Base-by-base conservation (phyloP, 2,888 invertebrate genomes). In the Drosophila lacicola region DNA sequence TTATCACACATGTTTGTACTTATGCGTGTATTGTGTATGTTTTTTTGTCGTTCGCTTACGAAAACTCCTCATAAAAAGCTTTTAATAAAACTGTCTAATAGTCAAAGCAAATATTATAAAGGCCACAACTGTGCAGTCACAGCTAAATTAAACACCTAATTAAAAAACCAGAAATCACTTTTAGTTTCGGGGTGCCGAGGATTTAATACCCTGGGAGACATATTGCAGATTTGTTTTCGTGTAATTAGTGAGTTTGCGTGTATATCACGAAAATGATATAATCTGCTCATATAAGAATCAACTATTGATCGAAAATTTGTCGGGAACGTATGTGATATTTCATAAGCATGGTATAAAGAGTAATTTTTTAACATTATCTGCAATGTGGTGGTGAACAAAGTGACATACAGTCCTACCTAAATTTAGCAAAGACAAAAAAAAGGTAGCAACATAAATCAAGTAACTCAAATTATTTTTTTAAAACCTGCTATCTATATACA, bases 71-170 rank as follows among this genome's bases (percentile, higher is more conserved):
- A 82, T 65, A 65, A 76, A 73, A 50, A 65, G 54, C 58, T 56
- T 72, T 78, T 75, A 70, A 75, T 75, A 57, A 73, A 78, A 61
- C 17, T 66, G 53, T 68, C 67, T 68, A 70, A 78, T 65, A 68
- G 63, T 42, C 51, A 70, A 57, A 37, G 47, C 50, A 65, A 78
- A 70, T 67, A 71, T 53, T 50, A 58, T 46, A 54, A 62, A 69
- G 47, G 47, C 69, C 58, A 34, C 41, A 50, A 44, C 39, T 60
- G 44, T 61, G 56, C 39, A 64, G 34, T 19, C 17, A 60, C 44
- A 58, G 34, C 47, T 50, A 54, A 39, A 42, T 21, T 54, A 50
- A 62, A 67, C 50, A 54, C 14, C 34, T 65, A 70, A 46, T 42
- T 39, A 49, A 37, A 47, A 70, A 29, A 29, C 29, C 29, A 58